phyloP scores from a whole-genome alignment of 2,797 vertebrate species.

The Notolepis coatsorum region DNA sequence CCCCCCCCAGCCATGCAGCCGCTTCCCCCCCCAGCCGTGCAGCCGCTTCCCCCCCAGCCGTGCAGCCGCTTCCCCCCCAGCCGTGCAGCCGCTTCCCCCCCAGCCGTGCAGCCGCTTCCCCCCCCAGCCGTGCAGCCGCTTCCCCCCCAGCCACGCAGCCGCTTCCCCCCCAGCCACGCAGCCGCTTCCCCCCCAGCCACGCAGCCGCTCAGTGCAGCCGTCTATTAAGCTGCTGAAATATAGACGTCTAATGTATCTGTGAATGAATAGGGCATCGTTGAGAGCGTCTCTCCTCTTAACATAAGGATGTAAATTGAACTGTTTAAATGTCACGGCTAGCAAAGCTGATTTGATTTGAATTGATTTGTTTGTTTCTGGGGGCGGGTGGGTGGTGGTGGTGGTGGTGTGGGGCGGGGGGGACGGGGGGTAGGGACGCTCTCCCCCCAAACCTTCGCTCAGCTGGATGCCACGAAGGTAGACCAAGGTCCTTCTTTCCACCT shows the following conservation, averaged over 20 bases:
- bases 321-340: conserved; percentile 78
- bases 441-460: conserved; percentile 68
- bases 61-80: conserved; percentile 36
- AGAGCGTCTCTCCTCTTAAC: conserved; percentile 74
- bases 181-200: conserved; percentile 17
- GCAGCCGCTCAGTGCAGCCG: conserved; percentile 33
- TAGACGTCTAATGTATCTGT: conserved; percentile 76
- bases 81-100: conserved; percentile 9
- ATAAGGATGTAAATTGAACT: conserved; percentile 81
- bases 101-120: conserved; percentile 42
- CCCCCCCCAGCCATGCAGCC: conserved; percentile 68
- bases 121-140: conserved; percentile 15
- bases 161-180: conserved; percentile 19
- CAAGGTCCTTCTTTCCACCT: conserved; percentile 82
- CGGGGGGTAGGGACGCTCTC: conserved; percentile 24
- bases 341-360: conserved; percentile 82
- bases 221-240: conserved; percentile 79
- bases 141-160: conserved; percentile 16
- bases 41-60: conserved; percentile 15
- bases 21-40: conserved; percentile 39
- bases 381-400: not conserved
- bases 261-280: conserved; percentile 77
- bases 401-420: not conserved
- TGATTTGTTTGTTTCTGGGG: conserved; percentile 80
- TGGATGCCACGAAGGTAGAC: conserved; percentile 76